phyloP scores from a whole-genome alignment of 2,113 vertebrate genomes.

The Ascaphus truei region DNA sequence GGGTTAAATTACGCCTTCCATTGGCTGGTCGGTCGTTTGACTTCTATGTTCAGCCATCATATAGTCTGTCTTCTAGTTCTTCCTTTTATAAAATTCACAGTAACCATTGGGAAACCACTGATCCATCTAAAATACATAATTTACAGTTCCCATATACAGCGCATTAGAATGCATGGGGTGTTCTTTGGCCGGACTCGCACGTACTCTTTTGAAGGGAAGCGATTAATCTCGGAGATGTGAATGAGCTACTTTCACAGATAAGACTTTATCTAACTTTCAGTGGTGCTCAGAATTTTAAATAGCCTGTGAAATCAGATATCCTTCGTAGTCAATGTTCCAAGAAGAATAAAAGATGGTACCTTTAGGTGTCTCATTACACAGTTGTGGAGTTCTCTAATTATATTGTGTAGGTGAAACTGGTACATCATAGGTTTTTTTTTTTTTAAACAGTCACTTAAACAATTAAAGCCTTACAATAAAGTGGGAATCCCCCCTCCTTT shows the following conservation, averaged over 20 bases:
- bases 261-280: not conserved
- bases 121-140: constrained; percentile 7
- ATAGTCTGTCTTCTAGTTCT: not conserved
- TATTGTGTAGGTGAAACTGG: too few relatives aligned
- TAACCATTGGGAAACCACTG: not conserved
- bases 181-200: not conserved
- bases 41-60: too few relatives aligned
- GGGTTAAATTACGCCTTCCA: too few relatives aligned
- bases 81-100: constrained; percentile 8
- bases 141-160: not conserved
- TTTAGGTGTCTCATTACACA: constrained; percentile 8
- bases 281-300: constrained; percentile 25
- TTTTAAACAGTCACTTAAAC: too few relatives aligned
- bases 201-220: constrained; percentile 19
- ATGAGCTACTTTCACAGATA: constrained; percentile 29
- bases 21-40: too few relatives aligned
- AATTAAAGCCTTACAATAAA: too few relatives aligned
- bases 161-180: constrained; percentile 15
- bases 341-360: constrained; percentile 9
- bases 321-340: constrained; percentile 23
- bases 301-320: constrained; percentile 6
- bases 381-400: constrained; percentile 13
- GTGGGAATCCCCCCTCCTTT: too few relatives aligned
- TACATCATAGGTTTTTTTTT: too few relatives aligned
- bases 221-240: constrained; percentile 30